These are phyloP conservation scores for Neoascia interrupta DNA, from an alignment of 2,888 invertebrate genomes.

Conservation along the genomic window DNA sequence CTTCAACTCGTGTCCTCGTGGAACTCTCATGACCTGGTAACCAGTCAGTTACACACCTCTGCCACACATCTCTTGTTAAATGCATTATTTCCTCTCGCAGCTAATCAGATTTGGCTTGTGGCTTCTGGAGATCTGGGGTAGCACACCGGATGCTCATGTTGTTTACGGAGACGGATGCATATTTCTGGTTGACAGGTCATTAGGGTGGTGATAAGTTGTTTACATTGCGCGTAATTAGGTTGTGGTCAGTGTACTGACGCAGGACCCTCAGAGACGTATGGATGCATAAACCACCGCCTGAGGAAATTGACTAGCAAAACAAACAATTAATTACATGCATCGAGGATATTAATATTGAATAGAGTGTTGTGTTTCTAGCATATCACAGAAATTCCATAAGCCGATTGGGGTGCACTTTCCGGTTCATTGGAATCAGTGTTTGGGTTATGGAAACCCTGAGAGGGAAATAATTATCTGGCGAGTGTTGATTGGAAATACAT, in stretches of 20 bases:
- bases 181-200: slow-evolving; percentile 67
- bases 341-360: too few relatives aligned
- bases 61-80: slow-evolving; percentile 24
- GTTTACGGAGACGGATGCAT: slow-evolving; percentile 50
- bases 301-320: slow-evolving; percentile 62
- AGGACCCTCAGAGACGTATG: slow-evolving; percentile 22
- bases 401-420: too few relatives aligned
- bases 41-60: neutral
- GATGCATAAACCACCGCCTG: slow-evolving; percentile 21
- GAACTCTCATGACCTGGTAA: neutral
- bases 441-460: too few relatives aligned
- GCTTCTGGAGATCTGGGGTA: slow-evolving; percentile 3
- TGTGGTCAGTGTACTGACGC: slow-evolving; percentile 42
- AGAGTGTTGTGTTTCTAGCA: too few relatives aligned
- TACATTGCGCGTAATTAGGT: slow-evolving; percentile 61
- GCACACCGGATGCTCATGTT: slow-evolving; percentile 41
- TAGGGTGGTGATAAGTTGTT: slow-evolving; percentile 65
- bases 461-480: too few relatives aligned
- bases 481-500: too few relatives aligned
- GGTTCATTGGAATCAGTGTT: too few relatives aligned
- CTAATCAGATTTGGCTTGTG: slow-evolving; percentile 51
- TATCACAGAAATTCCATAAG: too few relatives aligned
- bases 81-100: slow-evolving; percentile 40
- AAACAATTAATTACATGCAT: slow-evolving; percentile 57
- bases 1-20: neutral